phyloP scores from a whole-genome alignment of 2,888 invertebrate genomes.

The Thymelicus acteon region DNA sequence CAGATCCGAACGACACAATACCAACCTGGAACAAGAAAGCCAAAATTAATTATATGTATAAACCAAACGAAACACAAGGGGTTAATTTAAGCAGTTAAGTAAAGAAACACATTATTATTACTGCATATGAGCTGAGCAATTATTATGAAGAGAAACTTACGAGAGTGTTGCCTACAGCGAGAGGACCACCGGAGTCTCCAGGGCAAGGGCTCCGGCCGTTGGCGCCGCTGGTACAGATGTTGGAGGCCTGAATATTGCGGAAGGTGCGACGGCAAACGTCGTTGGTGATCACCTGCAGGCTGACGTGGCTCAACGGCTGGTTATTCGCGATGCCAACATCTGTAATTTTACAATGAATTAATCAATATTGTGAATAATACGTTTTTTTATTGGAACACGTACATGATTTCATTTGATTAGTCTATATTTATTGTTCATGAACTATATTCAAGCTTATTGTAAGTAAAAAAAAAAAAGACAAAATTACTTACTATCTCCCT shows the following conservation, averaged over 20 bases:
- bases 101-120: too few relatives aligned
- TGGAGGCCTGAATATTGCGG: conserved; percentile 47
- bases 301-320: conserved; percentile 69
- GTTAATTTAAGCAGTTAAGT: too few relatives aligned
- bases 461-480: too few relatives aligned
- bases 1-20: conserved; percentile 45
- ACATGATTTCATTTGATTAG: too few relatives aligned
- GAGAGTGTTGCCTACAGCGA: conserved; percentile 39
- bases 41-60: conserved; percentile 19
- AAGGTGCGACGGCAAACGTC: conserved; percentile 49
- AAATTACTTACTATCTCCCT: conserved; percentile 56
- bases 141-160: conserved; percentile 2
- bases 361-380: too few relatives aligned
- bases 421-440: too few relatives aligned
- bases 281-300: conserved; percentile 57
- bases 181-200: conserved; percentile 51
- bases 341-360: conserved; percentile 39
- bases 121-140: too few relatives aligned
- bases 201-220: conserved; percentile 57
- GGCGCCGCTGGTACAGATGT: conserved; percentile 62
- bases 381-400: too few relatives aligned
- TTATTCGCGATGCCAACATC: conserved; percentile 51
- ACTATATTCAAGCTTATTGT: too few relatives aligned
- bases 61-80: too few relatives aligned
- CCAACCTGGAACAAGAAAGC: conserved; percentile 40